Conservation (phyloP, 2,113 vertebrate genomes). For the Myotis brandtii region DNA sequence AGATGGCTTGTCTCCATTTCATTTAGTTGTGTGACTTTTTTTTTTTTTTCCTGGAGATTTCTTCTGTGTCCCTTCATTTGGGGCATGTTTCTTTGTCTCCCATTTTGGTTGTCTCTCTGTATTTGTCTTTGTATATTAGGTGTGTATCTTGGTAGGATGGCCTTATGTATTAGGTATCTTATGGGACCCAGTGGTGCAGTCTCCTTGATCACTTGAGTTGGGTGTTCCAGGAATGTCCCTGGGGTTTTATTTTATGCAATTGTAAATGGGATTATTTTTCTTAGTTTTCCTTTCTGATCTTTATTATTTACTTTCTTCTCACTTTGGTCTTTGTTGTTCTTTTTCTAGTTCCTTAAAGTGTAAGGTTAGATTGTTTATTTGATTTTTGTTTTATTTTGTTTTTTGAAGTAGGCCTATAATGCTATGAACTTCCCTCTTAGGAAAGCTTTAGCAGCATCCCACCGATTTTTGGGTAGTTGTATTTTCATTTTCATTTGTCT, state of each 20-base stretch:
- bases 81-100: too few relatives aligned
- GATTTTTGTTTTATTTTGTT: background rate
- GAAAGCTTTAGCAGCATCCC: background rate
- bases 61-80: too few relatives aligned
- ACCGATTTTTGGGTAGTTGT: background rate
- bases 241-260: background rate
- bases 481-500: background rate
- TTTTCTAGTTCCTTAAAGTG: background rate
- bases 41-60: too few relatives aligned
- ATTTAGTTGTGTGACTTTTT: too few relatives aligned
- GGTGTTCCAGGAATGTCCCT: too few relatives aligned
- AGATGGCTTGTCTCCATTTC: too few relatives aligned
- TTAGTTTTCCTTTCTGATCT: background rate
- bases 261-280: background rate
- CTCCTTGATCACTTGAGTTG: too few relatives aligned
- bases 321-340: background rate
- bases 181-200: too few relatives aligned
- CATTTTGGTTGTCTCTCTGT: too few relatives aligned
- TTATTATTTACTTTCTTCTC: background rate
- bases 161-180: too few relatives aligned
- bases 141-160: too few relatives aligned
- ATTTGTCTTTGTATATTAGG: too few relatives aligned
- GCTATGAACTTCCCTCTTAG: background rate
- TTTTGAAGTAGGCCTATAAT: background rate
- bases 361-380: background rate